These are phyloP conservation scores for Paracyclopina nana DNA, from an alignment of 1,140 invertebrate species.

Conservation along the genomic window DNA sequence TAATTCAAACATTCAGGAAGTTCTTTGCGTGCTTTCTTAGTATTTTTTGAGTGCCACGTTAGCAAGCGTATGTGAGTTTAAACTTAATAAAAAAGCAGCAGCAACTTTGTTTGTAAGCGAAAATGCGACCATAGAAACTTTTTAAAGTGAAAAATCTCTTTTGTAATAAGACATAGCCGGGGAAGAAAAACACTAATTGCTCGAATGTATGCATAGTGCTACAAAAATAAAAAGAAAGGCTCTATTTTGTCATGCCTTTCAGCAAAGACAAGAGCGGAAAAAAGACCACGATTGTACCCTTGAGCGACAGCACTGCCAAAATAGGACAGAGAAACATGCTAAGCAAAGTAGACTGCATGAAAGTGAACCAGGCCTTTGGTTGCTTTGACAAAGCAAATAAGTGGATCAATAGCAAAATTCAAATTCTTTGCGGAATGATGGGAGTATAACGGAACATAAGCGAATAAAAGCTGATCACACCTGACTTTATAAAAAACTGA, in stretches of 20 bases:
- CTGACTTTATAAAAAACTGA: background rate
- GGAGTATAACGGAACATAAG: background rate
- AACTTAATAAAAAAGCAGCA: background rate
- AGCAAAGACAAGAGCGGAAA: background rate
- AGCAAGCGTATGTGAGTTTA: background rate
- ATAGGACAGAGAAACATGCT: constrained; percentile 38
- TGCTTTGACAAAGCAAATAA: constrained; percentile 31
- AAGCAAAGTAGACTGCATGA: constrained; percentile 43
- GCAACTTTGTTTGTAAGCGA: background rate
- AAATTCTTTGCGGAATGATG: background rate
- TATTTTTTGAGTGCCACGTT: background rate
- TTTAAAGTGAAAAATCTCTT: background rate
- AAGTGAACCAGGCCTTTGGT: constrained; percentile 45
- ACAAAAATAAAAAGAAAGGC: too few relatives aligned
- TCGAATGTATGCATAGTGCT: background rate
- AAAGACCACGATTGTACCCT: constrained; percentile 29
- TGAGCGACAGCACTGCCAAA: constrained; percentile 27
- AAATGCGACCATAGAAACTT: background rate
- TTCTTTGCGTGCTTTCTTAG: too few relatives aligned
- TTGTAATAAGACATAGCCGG: background rate
- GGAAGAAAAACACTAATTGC: background rate
- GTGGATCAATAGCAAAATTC: background rate
- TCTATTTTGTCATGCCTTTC: too few relatives aligned
- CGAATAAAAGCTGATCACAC: background rate
- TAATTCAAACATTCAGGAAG: too few relatives aligned